Evolutionary conservation across 2,888 invertebrate genomes (phyloP), one percentile per base, ranked within the genome.

Genomic region (Scaptomyza polygonia): DNA sequence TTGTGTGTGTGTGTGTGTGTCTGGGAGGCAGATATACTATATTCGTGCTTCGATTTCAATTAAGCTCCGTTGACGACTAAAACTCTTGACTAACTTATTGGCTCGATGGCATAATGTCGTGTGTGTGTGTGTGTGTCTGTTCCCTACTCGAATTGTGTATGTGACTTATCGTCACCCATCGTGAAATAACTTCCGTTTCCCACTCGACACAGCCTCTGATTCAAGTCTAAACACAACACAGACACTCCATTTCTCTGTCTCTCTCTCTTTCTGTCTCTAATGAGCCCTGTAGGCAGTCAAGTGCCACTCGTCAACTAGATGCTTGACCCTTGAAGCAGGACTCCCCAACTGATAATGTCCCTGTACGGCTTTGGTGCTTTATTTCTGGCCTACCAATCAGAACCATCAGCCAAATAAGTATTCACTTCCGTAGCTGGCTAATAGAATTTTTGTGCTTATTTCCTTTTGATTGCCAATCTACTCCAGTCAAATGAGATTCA

Each of bases 241-340:
- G 21, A 2, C 11, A 11, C 18, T n/a, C 34, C 18, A 44, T 5
- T n/a, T 3, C n/a, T 29, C 51, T 36, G 59, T 44, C 12, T 3
- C n/a, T 29, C 51, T 36, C 62, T 44, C 12, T 21, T 7, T 32
- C 34, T 25, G 29, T 45, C 30, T 1, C 42, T 36, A 51, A 54
- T 14, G 43, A 16, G 11, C 34, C 53, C 62, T 53, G 49, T 51
- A 61, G 67, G 85, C 82, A 67, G 67, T 77, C 71, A 74, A 81
- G 79, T 66, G 86, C 48, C 71, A 59, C 56, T 72, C 61, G 58
- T 57, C 57, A 66, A 67, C 65, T 70, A 53, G 87, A 79, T 88
- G 67, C 88, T 88, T 83, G 87, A 85, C 88, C 82, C 69, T 67
- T 88, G 67, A 62, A 82, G 86, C 68, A 80, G 87, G 48, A 79